phyloP scores from a whole-genome alignment of 1,140 invertebrate species.

The Musca domestica region DNA sequence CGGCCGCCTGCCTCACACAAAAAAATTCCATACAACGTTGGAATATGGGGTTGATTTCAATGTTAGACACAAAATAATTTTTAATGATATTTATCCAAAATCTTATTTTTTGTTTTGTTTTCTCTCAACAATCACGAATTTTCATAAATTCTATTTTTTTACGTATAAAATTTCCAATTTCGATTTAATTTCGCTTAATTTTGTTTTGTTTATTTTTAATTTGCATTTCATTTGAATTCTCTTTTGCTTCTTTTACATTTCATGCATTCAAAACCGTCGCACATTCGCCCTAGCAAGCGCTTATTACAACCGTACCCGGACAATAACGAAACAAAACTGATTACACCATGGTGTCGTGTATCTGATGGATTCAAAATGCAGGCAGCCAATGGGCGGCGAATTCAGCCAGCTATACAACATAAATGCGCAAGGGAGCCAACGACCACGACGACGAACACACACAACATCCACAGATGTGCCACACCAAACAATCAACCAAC shows the following conservation, averaged over 20 bases:
- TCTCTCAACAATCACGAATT: no score
- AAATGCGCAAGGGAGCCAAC: no score
- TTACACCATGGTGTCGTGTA: not conserved
- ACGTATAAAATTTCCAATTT: not conserved
- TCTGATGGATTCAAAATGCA: not conserved
- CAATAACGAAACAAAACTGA: constrained; percentile 13
- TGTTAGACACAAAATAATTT: no score
- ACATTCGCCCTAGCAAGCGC: not conserved
- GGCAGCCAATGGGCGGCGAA: not conserved
- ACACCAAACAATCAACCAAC: no score
- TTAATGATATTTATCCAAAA: no score
- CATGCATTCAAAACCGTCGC: not conserved
- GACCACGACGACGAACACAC: not conserved
- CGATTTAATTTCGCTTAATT: not conserved
- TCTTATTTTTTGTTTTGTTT: no score
- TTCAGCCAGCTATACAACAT: not conserved
- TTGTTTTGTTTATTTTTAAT: constrained; percentile 5
- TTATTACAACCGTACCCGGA: constrained; percentile 13
- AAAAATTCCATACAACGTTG: no score
- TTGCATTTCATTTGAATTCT: not conserved
- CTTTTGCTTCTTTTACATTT: no score
- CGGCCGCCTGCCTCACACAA: no score
- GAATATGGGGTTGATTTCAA: no score
- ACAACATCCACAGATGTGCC: not conserved
- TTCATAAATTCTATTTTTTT: no score